Base-by-base conservation (phyloP, 2,888 invertebrate genomes). In the Nomada lathburiana region DNA sequence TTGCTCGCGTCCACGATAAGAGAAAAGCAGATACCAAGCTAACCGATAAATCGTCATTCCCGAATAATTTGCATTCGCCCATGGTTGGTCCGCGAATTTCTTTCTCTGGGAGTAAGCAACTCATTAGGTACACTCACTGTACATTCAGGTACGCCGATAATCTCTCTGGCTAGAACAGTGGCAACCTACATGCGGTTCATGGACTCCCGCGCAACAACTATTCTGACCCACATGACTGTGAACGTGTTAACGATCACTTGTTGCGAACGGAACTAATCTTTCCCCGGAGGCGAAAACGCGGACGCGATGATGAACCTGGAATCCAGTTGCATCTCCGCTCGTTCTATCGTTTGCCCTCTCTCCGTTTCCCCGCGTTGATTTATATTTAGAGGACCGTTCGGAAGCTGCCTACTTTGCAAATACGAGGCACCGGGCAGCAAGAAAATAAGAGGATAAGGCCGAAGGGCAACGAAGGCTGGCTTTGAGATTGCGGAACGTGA, bases 191-290 rank as follows among this genome's bases (percentile, higher is more conserved):
- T 70, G 13, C 18, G 74, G 13, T 70, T 69, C 69, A 50, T 13
- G 55, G 47, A 23, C 62, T 62, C 18, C 44, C 26, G 55, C 18
- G 44, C 71, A 42, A 44, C 59, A 29, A 29, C 52, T 65, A 50
- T 68, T 23, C 29, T 59, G 78, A 75, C 75, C 78, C 62, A 78
- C 68, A 78, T 75, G 78, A 68, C 75, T 68, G 78, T 63, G 75
- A 63, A 50, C 50, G 78, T 57, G 75, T 78, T 78, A 75, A 78
- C 75, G 63, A 78, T 69, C 78, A 78, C 78, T 75, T 79, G 78
- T 79, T 79, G 75, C 76, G 47, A 69, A 63, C 75, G 71, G 76
- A 76, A 74, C 63, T 36, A 29, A 13, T 53, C 53, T 65, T 57
- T 60, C 59, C 44, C 23, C 26, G 57, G 63, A 44, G 75, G 68